Base-by-base conservation (phyloP, 2,888 invertebrate species). In the Acrobasis consociella region DNA sequence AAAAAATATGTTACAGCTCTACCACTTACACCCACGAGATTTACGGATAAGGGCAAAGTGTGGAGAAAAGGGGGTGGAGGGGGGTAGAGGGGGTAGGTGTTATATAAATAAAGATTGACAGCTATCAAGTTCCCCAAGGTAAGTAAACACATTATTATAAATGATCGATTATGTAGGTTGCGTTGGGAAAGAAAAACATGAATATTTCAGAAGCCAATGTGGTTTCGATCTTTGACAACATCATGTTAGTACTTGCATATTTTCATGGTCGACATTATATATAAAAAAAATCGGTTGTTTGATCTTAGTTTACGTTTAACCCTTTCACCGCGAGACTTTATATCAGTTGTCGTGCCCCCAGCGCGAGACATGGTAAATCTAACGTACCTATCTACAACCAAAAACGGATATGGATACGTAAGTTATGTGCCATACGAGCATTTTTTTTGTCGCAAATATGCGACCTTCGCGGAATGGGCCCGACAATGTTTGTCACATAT, bases 111-210 rank as follows among this genome's bases (percentile, higher is more conserved):
- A 63, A 55, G 63, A 63, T 56, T 56, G 63, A 63, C 49, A 55
- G 63, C 53, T 63, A 60, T 60, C 60, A 56, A 17, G 38, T 60
- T 62, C 10, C 55, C 52, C 39, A 37, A 51, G 50, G 49, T 58
- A 52, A 52, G 53, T 61, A 62, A 62, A 55, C 55, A 60, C 15
- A 49, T 62, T 55, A 60, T 63, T 56, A 60, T 63, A 60, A 63
- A 63, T 60, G 63, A 63, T 62, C 55, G 37, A 55, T 38, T 49
- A 55, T 38, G 15, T 60, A 22, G 31, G 46, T 61, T 9, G 31
- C 22, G 1, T 39, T 46, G 53, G 15, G 46, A 37, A n/a, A 8
- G 58, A 55, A 52, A n/a, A 46, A 46, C 46, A 46, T 46, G n/a
- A 46, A 46, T 46, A 46, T 46, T 46, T 46, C 46, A 46, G 46